Percentiles rank a stretch among this genome's conserved stretches.
Conservation (phyloP, 2,797 vertebrate species). For the Hemibagrus guttatus region DNA sequence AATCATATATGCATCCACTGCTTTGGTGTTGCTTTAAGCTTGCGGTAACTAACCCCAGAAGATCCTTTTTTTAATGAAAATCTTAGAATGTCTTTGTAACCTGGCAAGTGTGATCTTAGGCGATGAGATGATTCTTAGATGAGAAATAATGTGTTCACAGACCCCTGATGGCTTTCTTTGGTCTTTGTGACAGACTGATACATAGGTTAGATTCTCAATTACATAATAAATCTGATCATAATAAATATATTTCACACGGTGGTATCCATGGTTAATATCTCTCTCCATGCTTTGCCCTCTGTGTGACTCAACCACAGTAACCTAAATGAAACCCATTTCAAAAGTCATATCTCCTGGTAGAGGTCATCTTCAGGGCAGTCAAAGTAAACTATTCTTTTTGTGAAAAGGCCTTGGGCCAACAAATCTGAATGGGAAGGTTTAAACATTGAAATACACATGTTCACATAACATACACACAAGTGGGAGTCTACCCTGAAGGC, state of each 20-base stretch:
- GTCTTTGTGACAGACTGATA: not conserved
- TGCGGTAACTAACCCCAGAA: conserved; percentile 33
- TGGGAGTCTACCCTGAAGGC: conserved; percentile 42
- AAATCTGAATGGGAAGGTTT: conserved; percentile 38
- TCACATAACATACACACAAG: conserved; percentile 1
- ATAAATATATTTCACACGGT: not conserved
- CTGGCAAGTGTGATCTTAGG: conserved; percentile 15
- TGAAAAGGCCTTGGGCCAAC: conserved; percentile 52
- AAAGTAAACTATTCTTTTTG: conserved; percentile 25
- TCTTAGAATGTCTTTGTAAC: conserved; percentile 6
- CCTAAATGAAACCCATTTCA: not conserved
- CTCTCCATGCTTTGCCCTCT: not conserved
- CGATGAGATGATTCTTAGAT: no score
- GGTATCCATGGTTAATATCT: not conserved
- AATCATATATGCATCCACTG: conserved; percentile 31
- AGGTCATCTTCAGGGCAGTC: conserved; percentile 43
- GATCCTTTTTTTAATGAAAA: conserved; percentile 29
- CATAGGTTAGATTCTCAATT: not conserved
- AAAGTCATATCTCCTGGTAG: conserved; percentile 33
- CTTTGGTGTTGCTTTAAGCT: conserved; percentile 47
- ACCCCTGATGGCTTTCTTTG: not conserved
- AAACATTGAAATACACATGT: conserved; percentile 31
- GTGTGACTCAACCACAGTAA: not conserved
- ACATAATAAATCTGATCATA: not conserved
- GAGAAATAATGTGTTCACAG: not conserved